Percentiles rank a stretch among this genome's conserved stretches.
phyloP scores from a whole-genome alignment of 1,140 invertebrate species.

The Formica exsecta region DNA sequence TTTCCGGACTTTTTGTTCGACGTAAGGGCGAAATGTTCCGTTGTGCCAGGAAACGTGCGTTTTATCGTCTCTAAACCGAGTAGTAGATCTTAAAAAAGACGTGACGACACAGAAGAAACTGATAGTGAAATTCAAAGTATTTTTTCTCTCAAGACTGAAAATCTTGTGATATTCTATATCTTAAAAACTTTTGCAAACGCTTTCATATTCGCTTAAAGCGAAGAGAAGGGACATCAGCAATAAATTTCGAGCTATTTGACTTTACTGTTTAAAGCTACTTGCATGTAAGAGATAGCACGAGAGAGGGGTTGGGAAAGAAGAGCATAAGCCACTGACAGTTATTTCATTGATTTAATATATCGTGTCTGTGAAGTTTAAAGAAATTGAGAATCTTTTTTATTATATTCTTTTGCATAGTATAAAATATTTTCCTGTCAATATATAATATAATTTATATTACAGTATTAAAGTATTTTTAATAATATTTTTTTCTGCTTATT shows the following conservation, averaged over 20 bases:
- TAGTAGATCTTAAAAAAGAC: conserved; percentile 22
- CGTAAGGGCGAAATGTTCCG: neutral
- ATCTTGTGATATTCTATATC: conserved; percentile 14
- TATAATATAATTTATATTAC: no score
- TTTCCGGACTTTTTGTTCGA: neutral
- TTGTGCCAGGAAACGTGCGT: conserved; percentile 8
- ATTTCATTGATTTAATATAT: neutral
- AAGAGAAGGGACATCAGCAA: no score
- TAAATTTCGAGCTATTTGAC: conserved; percentile 24
- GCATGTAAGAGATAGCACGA: conserved; percentile 36
- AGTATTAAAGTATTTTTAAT: neutral
- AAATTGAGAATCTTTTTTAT: conserved; percentile 9
- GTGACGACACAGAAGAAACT: neutral
- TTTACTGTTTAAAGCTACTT: conserved; percentile 28
- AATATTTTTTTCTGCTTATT: no score
- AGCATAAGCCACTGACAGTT: conserved; percentile 1
- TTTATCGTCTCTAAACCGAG: conserved; percentile 20
- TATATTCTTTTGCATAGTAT: neutral
- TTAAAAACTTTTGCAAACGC: conserved; percentile 11
- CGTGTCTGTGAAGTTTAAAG: neutral
- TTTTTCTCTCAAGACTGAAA: neutral
- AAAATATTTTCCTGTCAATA: neutral
- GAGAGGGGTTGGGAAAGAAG: neutral
- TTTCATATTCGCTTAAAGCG: neutral
- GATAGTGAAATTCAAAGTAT: conserved; percentile 5